Conservation (phyloP, 2,888 invertebrate genomes). For the Dicranocentrus wangi region DNA sequence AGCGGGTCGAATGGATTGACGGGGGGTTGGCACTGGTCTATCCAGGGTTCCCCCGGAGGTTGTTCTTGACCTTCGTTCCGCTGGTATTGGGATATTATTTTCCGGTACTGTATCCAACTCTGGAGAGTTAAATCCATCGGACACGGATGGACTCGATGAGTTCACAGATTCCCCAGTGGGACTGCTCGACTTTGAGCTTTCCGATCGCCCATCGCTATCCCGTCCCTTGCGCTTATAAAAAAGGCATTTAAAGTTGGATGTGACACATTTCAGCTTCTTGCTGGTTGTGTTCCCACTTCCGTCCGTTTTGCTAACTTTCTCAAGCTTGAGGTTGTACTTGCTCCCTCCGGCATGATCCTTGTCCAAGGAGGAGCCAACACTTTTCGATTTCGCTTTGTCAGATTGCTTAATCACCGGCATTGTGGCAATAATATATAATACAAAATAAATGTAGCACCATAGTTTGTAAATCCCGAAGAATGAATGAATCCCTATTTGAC, state of each 20-base stretch:
- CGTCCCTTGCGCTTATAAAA: constrained; percentile 51
- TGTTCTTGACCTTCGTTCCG: constrained; percentile 34
- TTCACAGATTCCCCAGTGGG: constrained; percentile 45
- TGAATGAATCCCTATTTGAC: too few relatives aligned
- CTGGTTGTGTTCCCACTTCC: constrained; percentile 30
- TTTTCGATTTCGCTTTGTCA: constrained; percentile 56
- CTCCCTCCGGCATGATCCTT: constrained; percentile 28
- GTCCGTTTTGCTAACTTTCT: constrained; percentile 56
- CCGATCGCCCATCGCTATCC: constrained; percentile 53
- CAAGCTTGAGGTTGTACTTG: constrained; percentile 56
- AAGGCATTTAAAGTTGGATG: constrained; percentile 58
- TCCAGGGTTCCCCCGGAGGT: constrained; percentile 35
- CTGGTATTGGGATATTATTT: constrained; percentile 26
- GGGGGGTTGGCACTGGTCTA: constrained; percentile 43
- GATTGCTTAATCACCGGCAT: constrained; percentile 45
- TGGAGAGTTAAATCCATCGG: constrained; percentile 40
- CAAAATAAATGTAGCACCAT: not conserved
- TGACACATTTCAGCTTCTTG: constrained; percentile 50
- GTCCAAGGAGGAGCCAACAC: constrained; percentile 47
- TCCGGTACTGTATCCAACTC: not conserved
- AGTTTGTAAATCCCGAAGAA: too few relatives aligned
- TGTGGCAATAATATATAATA: constrained; percentile 4
- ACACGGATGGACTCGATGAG: constrained; percentile 38
- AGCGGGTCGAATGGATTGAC: constrained; percentile 20
- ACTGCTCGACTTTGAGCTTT: constrained; percentile 59